Evolutionary conservation across 1,140 invertebrate species (phyloP).

Genomic region (Pogonognathellus flavescens): DNA sequence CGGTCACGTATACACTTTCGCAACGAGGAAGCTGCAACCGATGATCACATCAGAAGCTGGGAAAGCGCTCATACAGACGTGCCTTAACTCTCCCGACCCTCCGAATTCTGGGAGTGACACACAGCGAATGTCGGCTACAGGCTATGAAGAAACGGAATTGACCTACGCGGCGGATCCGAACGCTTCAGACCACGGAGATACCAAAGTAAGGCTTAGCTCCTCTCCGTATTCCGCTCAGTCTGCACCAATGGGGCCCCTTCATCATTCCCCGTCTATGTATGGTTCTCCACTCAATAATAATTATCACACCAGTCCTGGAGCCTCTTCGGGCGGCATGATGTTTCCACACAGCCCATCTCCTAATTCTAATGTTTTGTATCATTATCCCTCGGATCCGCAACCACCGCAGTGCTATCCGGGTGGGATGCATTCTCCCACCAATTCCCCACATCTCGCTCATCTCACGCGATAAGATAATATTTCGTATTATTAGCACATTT

Average conservation of each 20-base stretch:
- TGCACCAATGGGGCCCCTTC: slow-evolving; percentile 62
- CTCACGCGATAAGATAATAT: slow-evolving; percentile 61
- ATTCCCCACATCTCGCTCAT: slow-evolving; percentile 65
- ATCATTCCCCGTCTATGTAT: slow-evolving; percentile 66
- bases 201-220: slow-evolving; percentile 67
- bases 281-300: slow-evolving; percentile 67
- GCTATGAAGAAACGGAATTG: slow-evolving; percentile 98
- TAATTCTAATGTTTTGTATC: slow-evolving; percentile 66
- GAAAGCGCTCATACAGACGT: slow-evolving; percentile 98
- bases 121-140: slow-evolving; percentile 97
- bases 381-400: slow-evolving; percentile 67
- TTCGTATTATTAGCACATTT: slow-evolving; percentile 20
- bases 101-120: slow-evolving; percentile 75
- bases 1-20: slow-evolving; percentile 99
- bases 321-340: slow-evolving; percentile 64
- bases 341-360: slow-evolving; percentile 67
- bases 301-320: slow-evolving; percentile 63
- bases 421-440: slow-evolving; percentile 65
- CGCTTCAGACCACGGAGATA: slow-evolving; percentile 65
- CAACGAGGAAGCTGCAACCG: slow-evolving; percentile 97
- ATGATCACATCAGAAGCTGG: slow-evolving; percentile 99
- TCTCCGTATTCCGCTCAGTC: slow-evolving; percentile 65
- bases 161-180: slow-evolving; percentile 77
- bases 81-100: slow-evolving; percentile 97
- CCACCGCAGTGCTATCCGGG: slow-evolving; percentile 66